Evolutionary conservation across 2,888 invertebrate species (phyloP).

Genomic region (Callimorpha dominula): DNA sequence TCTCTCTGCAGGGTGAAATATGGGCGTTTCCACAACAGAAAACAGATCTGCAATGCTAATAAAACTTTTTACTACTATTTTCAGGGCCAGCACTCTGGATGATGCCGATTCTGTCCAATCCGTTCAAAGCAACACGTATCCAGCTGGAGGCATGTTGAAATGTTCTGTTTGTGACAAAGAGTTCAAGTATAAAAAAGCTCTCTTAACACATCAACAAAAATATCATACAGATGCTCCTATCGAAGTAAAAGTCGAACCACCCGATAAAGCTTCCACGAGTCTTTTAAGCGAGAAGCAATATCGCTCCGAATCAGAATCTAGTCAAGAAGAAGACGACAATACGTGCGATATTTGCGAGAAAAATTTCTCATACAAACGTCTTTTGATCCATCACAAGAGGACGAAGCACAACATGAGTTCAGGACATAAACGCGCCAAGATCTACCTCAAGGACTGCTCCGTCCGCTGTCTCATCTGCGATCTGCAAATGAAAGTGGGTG

Average conservation of each 20-base stretch:
- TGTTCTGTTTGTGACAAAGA: slow-evolving; percentile 74
- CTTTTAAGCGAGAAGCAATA: slow-evolving; percentile 56
- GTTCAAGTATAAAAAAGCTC: slow-evolving; percentile 76
- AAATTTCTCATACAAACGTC: slow-evolving; percentile 78
- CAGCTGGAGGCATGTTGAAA: slow-evolving; percentile 45
- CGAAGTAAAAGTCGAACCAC: slow-evolving; percentile 67
- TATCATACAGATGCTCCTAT: slow-evolving; percentile 57
- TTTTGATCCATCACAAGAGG: slow-evolving; percentile 77
- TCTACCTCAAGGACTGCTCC: slow-evolving; percentile 77
- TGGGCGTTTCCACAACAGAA: background rate
- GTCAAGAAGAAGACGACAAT: slow-evolving; percentile 77
- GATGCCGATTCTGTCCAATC: slow-evolving; percentile 69
- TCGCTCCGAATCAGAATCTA: slow-evolving; percentile 72
- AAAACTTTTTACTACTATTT: slow-evolving; percentile 34
- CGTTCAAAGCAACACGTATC: slow-evolving; percentile 53
- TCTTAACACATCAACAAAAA: slow-evolving; percentile 58
- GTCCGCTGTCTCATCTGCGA: slow-evolving; percentile 82
- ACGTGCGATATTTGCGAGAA: slow-evolving; percentile 84
- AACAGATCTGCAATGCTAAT: background rate
- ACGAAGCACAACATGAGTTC: slow-evolving; percentile 81
- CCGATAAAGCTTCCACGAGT: slow-evolving; percentile 60
- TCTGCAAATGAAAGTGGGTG: slow-evolving; percentile 78
- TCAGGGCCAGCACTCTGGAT: slow-evolving; percentile 65
- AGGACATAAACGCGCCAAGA: slow-evolving; percentile 76
- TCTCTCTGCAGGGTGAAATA: background rate